These are phyloP conservation scores for Rhynchomys soricoides DNA, from an alignment of 2,113 vertebrate species.

Conservation along the genomic window DNA sequence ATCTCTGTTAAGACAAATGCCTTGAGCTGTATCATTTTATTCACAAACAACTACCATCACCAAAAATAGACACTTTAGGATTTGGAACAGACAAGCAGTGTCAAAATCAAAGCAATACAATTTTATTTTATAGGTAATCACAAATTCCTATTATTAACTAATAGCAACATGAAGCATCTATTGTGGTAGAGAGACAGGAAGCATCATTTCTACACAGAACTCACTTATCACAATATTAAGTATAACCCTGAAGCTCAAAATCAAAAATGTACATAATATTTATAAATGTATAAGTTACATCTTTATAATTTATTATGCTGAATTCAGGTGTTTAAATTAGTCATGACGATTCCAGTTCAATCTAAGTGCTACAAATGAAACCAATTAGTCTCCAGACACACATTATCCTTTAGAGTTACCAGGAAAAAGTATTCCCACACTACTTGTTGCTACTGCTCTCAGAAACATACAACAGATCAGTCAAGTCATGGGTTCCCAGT, in stretches of 20 bases:
- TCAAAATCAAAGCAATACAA: slow-evolving; percentile 25
- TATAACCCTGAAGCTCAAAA: slow-evolving; percentile 17
- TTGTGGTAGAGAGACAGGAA: neutral
- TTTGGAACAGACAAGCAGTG: neutral
- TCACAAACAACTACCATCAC: neutral
- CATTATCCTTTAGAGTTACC: neutral
- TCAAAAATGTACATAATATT: neutral
- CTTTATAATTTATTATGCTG: neutral
- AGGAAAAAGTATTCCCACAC: neutral
- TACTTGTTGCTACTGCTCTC: neutral
- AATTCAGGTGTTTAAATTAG: neutral
- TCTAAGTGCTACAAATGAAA: neutral
- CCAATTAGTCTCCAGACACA: neutral
- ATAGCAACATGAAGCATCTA: slow-evolving; percentile 17
- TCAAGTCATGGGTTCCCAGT: neutral
- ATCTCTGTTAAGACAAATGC: slow-evolving; percentile 23
- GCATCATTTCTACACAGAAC: neutral
- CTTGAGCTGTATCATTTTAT: neutral
- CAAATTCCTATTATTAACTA: neutral
- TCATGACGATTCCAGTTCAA: neutral
- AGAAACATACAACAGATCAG: neutral
- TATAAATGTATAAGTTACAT: neutral
- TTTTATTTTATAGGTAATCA: neutral
- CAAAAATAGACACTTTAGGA: neutral
- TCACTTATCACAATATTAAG: neutral